Base-by-base conservation (phyloP, 2,888 invertebrate species). In the Cataglyphis altisquamis region DNA sequence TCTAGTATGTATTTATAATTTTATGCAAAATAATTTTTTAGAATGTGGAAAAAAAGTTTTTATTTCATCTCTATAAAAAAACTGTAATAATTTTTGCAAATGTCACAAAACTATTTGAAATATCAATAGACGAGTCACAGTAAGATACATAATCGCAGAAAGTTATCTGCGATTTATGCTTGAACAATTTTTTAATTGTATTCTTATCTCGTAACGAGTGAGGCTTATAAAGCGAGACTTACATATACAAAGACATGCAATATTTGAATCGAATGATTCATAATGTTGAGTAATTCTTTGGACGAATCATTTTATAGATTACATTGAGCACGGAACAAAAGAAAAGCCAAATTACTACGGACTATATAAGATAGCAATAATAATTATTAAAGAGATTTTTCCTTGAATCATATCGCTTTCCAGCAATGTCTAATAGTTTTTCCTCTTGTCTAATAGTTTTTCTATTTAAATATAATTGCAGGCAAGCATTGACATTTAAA, bases 181-280 rank as follows among this genome's bases (percentile, higher is more conserved):
- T 25, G 29, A 57, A 80, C 78, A 74, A 87, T 87, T 84, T 89
- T 85, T 89, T 62, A 84, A 85, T 84, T 77, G 83, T 67, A 88
- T 84, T 83, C 78, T 83, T 89, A 89, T 89, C 88, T 82, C 80
- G 82, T 67, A 84, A 84, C 78, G 82, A 80, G 72, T 64, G 68
- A 75, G 55, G 41, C n/a, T 68, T 41, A 74, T 55, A 70, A 80
- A 81, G 39, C 62, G 64, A 67, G 72, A 82, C 75, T 0, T 32
- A 32, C 6, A 32, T 39, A 52, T 36, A 80, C 77, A 85, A 87
- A 85, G 32, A 21, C 83, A 12, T n/a, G 70, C 63, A 64, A 82
- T 86, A 66, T 86, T 86, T 81, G 70, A 74, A 70, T 77, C 68
- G 81, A 86, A 89, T 87, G 88, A 88, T 82, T 83, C 84, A 87